A percentile compares a stretch with the other conserved stretches of the same genome.
phyloP scores from a whole-genome alignment of 2,888 invertebrate species.

The Caenorhabditis drosophilae region DNA sequence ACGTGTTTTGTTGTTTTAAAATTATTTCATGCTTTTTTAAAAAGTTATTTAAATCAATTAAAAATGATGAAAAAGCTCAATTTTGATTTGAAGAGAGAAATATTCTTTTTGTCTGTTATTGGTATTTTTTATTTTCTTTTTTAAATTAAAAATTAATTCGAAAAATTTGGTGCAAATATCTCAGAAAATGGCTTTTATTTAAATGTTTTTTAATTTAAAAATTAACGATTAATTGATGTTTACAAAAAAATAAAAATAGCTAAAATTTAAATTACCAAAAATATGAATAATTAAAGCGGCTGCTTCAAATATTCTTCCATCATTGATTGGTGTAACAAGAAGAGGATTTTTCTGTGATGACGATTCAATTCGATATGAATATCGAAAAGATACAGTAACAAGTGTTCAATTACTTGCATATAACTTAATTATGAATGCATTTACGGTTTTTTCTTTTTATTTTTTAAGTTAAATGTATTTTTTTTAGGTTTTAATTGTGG shows the following conservation, averaged over 20 bases:
- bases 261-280: no score
- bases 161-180: background rate
- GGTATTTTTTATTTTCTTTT: background rate
- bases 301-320: conserved; percentile 36
- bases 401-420: conserved; percentile 29
- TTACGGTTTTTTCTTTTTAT: conserved; percentile 27
- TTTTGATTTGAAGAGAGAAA: background rate
- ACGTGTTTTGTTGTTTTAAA: no score
- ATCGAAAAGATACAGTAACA: conserved; percentile 35
- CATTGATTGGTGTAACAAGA: conserved; percentile 33
- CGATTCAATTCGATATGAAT: conserved; percentile 47
- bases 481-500: conserved; percentile 36
- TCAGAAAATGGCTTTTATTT: no score
- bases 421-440: conserved; percentile 27
- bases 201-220: no score
- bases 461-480: background rate
- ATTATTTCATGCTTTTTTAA: background rate
- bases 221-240: no score
- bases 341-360: conserved; percentile 57
- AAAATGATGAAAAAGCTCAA: background rate
- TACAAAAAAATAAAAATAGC: no score
- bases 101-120: background rate
- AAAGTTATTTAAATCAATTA: background rate
- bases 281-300: conserved; percentile 29
- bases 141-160: background rate